These are phyloP conservation scores for Sebastes melanostomus DNA, from an alignment of 2,797 vertebrate species.

Conservation along the genomic window DNA sequence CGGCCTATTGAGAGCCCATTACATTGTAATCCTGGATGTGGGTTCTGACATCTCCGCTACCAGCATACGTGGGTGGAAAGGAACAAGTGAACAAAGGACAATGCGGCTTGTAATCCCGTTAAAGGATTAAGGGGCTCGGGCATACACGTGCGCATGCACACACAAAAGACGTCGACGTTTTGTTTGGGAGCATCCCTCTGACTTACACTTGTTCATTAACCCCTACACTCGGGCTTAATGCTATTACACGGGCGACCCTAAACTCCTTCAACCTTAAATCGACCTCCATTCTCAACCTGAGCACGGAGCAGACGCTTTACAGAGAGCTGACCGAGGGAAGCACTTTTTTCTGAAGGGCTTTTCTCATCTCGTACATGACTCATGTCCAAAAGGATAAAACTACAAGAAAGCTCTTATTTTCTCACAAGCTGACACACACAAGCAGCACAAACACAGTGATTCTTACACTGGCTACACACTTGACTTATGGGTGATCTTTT, in stretches of 20 bases:
- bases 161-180: conserved; percentile 28
- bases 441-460: not conserved
- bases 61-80: conserved; percentile 62
- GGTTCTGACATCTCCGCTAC: conserved; percentile 62
- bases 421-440: not conserved
- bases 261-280: conserved; percentile 26
- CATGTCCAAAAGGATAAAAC: conserved; percentile 15
- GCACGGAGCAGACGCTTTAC: not conserved
- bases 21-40: conserved; percentile 61
- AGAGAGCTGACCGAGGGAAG: conserved; percentile 7
- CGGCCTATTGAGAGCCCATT: conserved; percentile 45
- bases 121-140: conserved; percentile 74
- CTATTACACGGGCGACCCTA: conserved; percentile 17
- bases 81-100: conserved; percentile 75
- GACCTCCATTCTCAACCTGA: conserved; percentile 25
- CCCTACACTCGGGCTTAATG: conserved; percentile 39
- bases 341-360: not conserved
- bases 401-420: not conserved
- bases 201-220: conserved; percentile 65
- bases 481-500: conserved; percentile 15
- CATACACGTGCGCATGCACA: conserved; percentile 7
- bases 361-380: conserved; percentile 18
- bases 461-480: conserved; percentile 1
- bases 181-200: conserved; percentile 51
- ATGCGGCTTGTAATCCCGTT: conserved; percentile 77